Base-by-base conservation (phyloP, 2,888 invertebrate genomes). In the Gandaritis pyraliata region DNA sequence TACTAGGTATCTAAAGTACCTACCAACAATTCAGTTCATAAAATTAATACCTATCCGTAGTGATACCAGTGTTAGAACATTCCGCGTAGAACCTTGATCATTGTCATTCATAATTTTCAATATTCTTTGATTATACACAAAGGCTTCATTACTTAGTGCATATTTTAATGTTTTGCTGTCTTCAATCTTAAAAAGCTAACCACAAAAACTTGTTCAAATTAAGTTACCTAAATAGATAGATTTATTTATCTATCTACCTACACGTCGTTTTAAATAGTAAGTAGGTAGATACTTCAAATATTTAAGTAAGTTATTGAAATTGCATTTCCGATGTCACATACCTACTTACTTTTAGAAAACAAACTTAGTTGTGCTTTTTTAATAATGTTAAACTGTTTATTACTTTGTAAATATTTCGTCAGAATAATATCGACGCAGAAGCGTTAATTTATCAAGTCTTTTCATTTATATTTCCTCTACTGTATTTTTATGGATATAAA, bases 371-470 rank as follows among this genome's bases (percentile, higher is more conserved):
- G 82, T 89, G 88, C 85, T 90, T 90, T 88, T 88, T 90, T 89
- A 76, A 46, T 80, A 79, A 83, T 86, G 82, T 87, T 87, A 84
- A 75, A 85, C 78, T 82, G 82, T 82, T 77, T 88, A 85, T 77
- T 88, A 85, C 85, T 88, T 88, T 91, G 90, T 90, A 90, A 88
- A 90, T 90, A 90, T 86, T 87, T 87, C 81, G 78, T 86, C 84
- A 78, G 77, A 82, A 82, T 82, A 88, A 83, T 87, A 89, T 80
- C 78, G 82, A 79, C 82, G 88, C 86, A 65, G 66, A 77, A 73
- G 88, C 87, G 83, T 88, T 86, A 80, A 80, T 80, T 80, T 76
- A 82, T 77, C 46, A 64, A 66, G 69, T 58, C 56, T 75, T 78
- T 78, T 74, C 73, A 73, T 76, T 74, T 47, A 12, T 29, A 12